Evolutionary conservation across 1,140 invertebrate genomes (phyloP), one percentile per base, ranked within the genome.

Genomic region (Drusus annulatus): DNA sequence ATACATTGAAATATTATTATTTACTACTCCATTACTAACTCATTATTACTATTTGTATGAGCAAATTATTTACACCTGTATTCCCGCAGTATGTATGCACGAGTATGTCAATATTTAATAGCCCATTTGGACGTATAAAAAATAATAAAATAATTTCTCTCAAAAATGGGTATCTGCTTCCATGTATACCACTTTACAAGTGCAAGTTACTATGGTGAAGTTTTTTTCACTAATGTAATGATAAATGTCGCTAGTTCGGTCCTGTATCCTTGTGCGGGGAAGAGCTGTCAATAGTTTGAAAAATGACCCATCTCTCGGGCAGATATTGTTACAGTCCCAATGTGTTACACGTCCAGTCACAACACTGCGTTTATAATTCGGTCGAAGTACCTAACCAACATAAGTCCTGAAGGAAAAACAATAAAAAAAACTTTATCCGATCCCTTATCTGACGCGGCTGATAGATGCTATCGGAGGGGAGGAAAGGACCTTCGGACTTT

Each of bases 331-430:
- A 79, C 78, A 76, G 63, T 56, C 77, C 69, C 81, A 79, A 82
- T 80, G 78, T 82, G 81, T 80, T 80, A 82, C 81, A 82, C 28
- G 75, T 80, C 81, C 81, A 82, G 81, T 82, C 81, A 82, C 81
- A 82, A 82, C 78, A 82, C 81, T 78, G 74, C 73, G 76, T 79
- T 69, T 81, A 82, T 79, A 76, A 82, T 82, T 82, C 71, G 52
- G 45, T 8, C 68, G 68, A 1, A 71, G 68, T 54, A 71, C 63
- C 63, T 68, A 68, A 17, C 28, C 23, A 28, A 16, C 28, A 58
- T 54, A 31, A 16, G 52, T 21, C 25, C 13, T n/a, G 28, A 2
- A 50, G 23, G 52, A 75, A 58, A 45, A 28, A 28, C 58, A 75
- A 58, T 54, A 75, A 75, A 75, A 56, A 73, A 75, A 75, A 75